Evolutionary conservation across 1,140 invertebrate genomes (phyloP).

Genomic region (Pygmarrhopalites habei): DNA sequence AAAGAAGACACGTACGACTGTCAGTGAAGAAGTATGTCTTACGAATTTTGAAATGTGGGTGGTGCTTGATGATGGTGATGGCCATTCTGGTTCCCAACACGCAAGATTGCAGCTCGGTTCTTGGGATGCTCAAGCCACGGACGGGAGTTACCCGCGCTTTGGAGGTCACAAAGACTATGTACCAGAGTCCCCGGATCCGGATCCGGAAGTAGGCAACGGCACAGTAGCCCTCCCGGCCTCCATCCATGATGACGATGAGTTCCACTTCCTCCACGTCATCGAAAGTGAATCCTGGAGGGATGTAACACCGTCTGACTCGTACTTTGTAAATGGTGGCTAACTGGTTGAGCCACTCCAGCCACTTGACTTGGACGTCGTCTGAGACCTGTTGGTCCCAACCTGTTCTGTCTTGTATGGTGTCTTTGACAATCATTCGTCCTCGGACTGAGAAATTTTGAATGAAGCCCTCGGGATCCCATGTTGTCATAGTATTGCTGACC

Average conservation of each 20-base stretch:
- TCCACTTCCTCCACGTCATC: slow-evolving; percentile 5
- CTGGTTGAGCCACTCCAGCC: slow-evolving; percentile 26
- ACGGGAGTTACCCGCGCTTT: slow-evolving; percentile 41
- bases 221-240: slow-evolving; percentile 38
- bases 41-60: slow-evolving; percentile 9
- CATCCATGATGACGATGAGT: slow-evolving; percentile 41
- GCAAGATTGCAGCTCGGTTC: slow-evolving; percentile 42
- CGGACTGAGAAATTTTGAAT: slow-evolving; percentile 18
- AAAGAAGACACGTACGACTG: slow-evolving; percentile 15
- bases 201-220: slow-evolving; percentile 40
- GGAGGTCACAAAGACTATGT: slow-evolving; percentile 36
- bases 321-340: neutral
- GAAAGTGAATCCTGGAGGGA: too few species aligned
- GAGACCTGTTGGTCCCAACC: slow-evolving; percentile 33
- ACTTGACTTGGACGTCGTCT: slow-evolving; percentile 5
- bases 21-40: slow-evolving; percentile 25
- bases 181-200: neutral
- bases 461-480: slow-evolving; percentile 41
- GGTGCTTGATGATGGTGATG: slow-evolving; percentile 1
- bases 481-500: slow-evolving; percentile 11
- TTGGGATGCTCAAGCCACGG: slow-evolving; percentile 39
- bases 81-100: slow-evolving; percentile 35
- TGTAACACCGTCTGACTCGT: slow-evolving; percentile 12
- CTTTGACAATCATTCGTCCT: slow-evolving; percentile 33
- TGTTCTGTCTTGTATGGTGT: slow-evolving; percentile 25